Base-by-base conservation (phyloP, 2,888 invertebrate genomes). In the Netelia virgata region DNA sequence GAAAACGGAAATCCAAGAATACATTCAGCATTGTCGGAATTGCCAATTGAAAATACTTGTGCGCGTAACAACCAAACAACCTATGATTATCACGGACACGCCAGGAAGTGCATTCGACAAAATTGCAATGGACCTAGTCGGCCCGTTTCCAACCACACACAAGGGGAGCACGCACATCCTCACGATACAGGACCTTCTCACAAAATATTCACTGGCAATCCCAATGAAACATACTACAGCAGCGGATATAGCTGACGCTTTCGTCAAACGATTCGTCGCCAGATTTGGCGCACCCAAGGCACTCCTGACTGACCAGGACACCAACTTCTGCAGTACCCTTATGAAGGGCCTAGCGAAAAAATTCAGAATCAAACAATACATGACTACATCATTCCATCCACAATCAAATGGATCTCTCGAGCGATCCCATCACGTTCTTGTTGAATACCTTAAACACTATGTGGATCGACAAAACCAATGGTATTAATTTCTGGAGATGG, bases 11-110 rank as follows among this genome's bases (percentile, higher is more conserved):
- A 59, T 85, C 1, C 70, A 55, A 0, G 50, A 83, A 1, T 86
- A 66, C 11, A 86, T 83, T 3, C 82, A 77, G 16, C 70, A 66
- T 2, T 89, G 87, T 18, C 53, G 78, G 0, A 20, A 53, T 3
- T 89, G 89, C 61, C 84, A 88, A 59, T 36, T 82, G 9, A 83
- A 85, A 23, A 87, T 87, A 78, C 50, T 76, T 0, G 81, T 83
- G 16, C 9, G 84, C 5, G 63, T 77, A 0, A 78, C 83, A 66
- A 77, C 83, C 1, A 64, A 57, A 18, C 82, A 80, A 11, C 86
- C 88, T 3, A 69, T 88, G 80, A 75, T 76, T 1, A 70, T 81
- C 18, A 86, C 86, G 0, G 83, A 83, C 18, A 78, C 87, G 0
- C 83, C 85, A 0, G 36, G 72, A 5, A 6, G 53, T 9, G 53